Evolutionary conservation across 2,113 vertebrate species (phyloP).

Genomic region (Bos taurus): ARS-UCD2.0 NC_037336.1:74196501-74197000

Average conservation of each 20-base stretch:
- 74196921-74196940: not conserved
- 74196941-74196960: not conserved
- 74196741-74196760: constrained; percentile 31
- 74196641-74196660: constrained; percentile 59
- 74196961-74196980: constrained; percentile 2
- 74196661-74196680: constrained; percentile 66
- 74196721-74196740: constrained; percentile 66
- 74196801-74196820: not conserved
- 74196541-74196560: constrained; percentile 61
- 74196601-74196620: constrained; percentile 59
- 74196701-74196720: constrained; percentile 72
- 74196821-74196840: not conserved
- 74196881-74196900: not conserved
- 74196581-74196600: constrained; percentile 43
- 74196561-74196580: constrained; percentile 61
- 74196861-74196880: not conserved
- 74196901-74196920: not conserved
- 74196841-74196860: not conserved
- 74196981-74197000: not conserved
- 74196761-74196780: constrained; percentile 20
- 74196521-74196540: constrained; percentile 43
- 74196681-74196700: constrained; percentile 67
- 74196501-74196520: constrained; percentile 22
- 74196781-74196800: not conserved
- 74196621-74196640: constrained; percentile 40